Evolutionary conservation across 2,797 vertebrate species (phyloP).

Genomic region (Anas acuta): DNA sequence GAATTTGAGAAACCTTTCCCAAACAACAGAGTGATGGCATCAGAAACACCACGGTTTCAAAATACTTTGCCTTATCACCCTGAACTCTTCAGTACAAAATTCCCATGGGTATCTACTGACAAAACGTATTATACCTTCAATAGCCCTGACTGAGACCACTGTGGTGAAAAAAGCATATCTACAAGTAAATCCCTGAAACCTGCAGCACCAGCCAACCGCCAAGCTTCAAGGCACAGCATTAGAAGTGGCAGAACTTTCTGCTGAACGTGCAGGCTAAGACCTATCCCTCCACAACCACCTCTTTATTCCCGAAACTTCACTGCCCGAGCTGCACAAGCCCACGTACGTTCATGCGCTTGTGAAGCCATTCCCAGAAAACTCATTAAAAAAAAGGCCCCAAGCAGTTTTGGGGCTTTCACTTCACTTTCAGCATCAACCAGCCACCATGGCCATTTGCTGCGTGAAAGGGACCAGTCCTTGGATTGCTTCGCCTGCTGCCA

Average conservation of each 20-base stretch:
- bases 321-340: background rate
- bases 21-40: background rate
- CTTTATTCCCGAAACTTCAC: background rate
- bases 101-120: background rate
- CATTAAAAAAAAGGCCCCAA: background rate
- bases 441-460: background rate
- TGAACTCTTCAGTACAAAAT: background rate
- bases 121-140: background rate
- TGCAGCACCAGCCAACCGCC: background rate
- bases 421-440: background rate
- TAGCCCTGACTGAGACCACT: fast-evolving
- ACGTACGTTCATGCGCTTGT: background rate
- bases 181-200: background rate
- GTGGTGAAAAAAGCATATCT: background rate
- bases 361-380: background rate
- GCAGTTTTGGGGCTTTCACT: background rate
- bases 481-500: background rate
- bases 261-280: background rate
- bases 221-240: background rate
- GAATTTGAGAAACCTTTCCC: background rate
- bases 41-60: background rate
- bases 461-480: background rate
- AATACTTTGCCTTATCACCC: background rate
- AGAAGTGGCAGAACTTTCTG: background rate
- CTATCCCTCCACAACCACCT: background rate